Percentiles rank a stretch among this genome's conserved stretches.
Conservation (phyloP, 1,140 invertebrate genomes). For the Tetramorium alpestre region DNA sequence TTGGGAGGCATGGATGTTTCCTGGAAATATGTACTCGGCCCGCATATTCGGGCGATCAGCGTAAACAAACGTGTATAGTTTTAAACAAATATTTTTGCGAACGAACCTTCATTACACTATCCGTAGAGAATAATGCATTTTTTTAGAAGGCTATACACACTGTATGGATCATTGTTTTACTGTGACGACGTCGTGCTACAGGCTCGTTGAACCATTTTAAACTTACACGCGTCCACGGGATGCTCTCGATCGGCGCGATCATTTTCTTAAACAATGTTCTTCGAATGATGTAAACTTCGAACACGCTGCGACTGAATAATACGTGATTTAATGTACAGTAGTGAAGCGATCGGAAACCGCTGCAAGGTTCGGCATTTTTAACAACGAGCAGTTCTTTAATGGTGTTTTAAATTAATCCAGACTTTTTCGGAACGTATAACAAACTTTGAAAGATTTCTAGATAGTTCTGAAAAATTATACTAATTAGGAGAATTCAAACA, state of each 20-base stretch:
- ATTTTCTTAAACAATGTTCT: slow-evolving; percentile 57
- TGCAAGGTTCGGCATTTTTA: slow-evolving; percentile 19
- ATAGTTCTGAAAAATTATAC: slow-evolving; percentile 6
- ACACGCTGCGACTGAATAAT: slow-evolving; percentile 51
- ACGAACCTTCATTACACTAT: slow-evolving; percentile 57
- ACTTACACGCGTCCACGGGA: not conserved
- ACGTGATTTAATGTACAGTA: slow-evolving; percentile 58
- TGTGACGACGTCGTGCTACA: slow-evolving; percentile 37
- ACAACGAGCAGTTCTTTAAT: slow-evolving; percentile 27
- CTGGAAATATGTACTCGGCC: slow-evolving; percentile 37
- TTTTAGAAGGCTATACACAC: slow-evolving; percentile 69
- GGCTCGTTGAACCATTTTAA: slow-evolving; percentile 64
- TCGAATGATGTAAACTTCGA: slow-evolving; percentile 38
- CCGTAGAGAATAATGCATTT: slow-evolving; percentile 63
- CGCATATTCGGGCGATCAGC: slow-evolving; percentile 33
- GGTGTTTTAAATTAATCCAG: slow-evolving; percentile 31
- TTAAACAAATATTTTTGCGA: slow-evolving; percentile 73
- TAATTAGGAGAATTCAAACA: not conserved
- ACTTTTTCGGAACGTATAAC: not conserved
- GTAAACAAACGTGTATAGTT: slow-evolving; percentile 55
- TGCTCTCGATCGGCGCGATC: slow-evolving; percentile 61
- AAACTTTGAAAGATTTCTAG: slow-evolving; percentile 9
- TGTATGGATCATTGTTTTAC: slow-evolving; percentile 61
- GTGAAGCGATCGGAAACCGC: slow-evolving; percentile 24
- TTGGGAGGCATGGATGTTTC: slow-evolving; percentile 37